Percentiles rank a stretch among this genome's conserved stretches.
These are phyloP conservation scores for Ceraclea dissimilis DNA, from an alignment of 2,888 invertebrate species.

Conservation along the genomic window DNA sequence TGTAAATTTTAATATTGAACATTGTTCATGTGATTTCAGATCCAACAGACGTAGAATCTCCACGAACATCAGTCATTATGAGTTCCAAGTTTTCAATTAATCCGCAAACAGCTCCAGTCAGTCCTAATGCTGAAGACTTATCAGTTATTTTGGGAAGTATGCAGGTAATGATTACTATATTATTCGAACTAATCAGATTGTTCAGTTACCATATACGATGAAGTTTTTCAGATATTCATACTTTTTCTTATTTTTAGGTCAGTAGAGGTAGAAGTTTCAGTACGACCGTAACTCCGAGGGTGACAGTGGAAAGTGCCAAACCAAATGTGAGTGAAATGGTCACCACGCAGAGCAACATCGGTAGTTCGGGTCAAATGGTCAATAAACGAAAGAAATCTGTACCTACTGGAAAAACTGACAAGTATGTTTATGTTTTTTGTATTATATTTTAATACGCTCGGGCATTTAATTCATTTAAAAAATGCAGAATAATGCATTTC, in stretches of 20 bases:
- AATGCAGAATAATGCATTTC: too few relatives aligned
- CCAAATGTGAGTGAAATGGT: slow-evolving; percentile 28
- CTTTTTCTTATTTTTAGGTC: slow-evolving; percentile 33
- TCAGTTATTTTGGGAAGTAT: slow-evolving; percentile 77
- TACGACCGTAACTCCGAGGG: slow-evolving; percentile 68
- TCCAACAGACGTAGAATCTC: slow-evolving; percentile 87
- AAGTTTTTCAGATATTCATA: neutral
- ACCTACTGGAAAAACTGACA: slow-evolving; percentile 44
- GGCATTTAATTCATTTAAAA: neutral
- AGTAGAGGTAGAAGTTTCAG: slow-evolving; percentile 80
- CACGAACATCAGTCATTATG: slow-evolving; percentile 68
- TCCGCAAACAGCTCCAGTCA: slow-evolving; percentile 64
- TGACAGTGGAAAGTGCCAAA: slow-evolving; percentile 30
- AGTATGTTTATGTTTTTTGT: slow-evolving; percentile 29
- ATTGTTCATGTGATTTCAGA: slow-evolving; percentile 43
- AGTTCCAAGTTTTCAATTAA: slow-evolving; percentile 66
- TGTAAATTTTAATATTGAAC: neutral
- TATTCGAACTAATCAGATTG: too few relatives aligned
- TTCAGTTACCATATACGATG: too few relatives aligned
- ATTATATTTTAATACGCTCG: too few relatives aligned
- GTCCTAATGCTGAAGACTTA: slow-evolving; percentile 81
- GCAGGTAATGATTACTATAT: slow-evolving; percentile 40
- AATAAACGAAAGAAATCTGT: slow-evolving; percentile 59
- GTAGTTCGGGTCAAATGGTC: slow-evolving; percentile 32
- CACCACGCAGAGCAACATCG: slow-evolving; percentile 26